Evolutionary conservation across 2,888 invertebrate species (phyloP), one percentile per base, ranked within the genome.

Genomic region (Ganaspis brasiliensis): DNA sequence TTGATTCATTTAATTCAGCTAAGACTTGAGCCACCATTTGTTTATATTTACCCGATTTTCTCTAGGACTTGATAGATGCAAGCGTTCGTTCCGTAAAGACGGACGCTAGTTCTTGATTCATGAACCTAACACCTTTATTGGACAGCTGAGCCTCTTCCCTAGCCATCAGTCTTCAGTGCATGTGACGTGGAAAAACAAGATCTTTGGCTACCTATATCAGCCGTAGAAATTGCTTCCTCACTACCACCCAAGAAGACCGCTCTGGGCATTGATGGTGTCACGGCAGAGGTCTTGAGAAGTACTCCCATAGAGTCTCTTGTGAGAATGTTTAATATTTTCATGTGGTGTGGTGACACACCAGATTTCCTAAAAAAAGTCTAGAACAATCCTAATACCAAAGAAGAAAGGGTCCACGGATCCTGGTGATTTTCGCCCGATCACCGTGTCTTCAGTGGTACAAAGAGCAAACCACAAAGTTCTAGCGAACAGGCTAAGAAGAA

Each of bases 211-310:
- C 81, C 84, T 0, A 77, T 83, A 0, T 16, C 56, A 0, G 26
- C 35, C 0, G 14, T 26, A 0, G 84, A 85, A 16, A 72, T 84
- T 0, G 6, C 14, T 19, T 56, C 16, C 2, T 67, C 76, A 0
- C 37, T 73, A 8, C 77, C 74, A 21, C 0, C 55, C 8, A 9
- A 52, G 0, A 40, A 67, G 1, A 77, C 82, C 0, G 16, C 83
- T 0, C 79, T 82, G 0, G 85, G 84, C 0, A 83, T 84, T 0
- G 86, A 85, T 49, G 79, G 82, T 0, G 1, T 86, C 0, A 63
- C 82, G 1, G 61, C 82, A 0, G n/a, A 75, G 1, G 73, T 59
- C 1, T 45, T 83, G 0, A 74, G 56, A n/a, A 72, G 73, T 0
- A 71, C 81, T 0, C 83, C 85, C 0, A 12, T 56, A 0, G 52